Evolutionary conservation across 2,113 vertebrate species (phyloP).

Genomic region (Ceuthmochares aereus): DNA sequence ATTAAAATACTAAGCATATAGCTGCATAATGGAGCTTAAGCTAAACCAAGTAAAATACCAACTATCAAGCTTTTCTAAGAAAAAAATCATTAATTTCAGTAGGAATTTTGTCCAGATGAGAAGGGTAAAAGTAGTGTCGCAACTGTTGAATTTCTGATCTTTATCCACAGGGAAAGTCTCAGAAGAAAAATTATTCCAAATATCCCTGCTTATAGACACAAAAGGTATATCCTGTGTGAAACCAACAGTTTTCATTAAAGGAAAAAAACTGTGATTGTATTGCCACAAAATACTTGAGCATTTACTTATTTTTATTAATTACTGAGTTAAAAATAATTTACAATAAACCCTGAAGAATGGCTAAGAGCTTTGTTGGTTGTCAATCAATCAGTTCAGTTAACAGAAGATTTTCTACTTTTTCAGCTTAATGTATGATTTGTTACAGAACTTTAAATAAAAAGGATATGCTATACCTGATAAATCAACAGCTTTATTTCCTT

Average conservation of each 20-base stretch:
- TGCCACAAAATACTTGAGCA: neutral
- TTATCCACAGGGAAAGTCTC: neutral
- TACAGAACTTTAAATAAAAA: neutral
- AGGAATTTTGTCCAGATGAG: neutral
- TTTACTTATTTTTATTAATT: neutral
- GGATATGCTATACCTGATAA: neutral
- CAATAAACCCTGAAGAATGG: neutral
- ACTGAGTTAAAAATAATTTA: neutral
- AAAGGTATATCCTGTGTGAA: neutral
- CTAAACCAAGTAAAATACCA: neutral
- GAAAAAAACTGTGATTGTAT: neutral
- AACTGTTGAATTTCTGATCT: neutral
- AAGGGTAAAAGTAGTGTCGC: neutral
- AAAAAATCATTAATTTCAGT: neutral
- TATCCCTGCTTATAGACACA: neutral
- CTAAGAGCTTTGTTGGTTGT: constrained; percentile 3
- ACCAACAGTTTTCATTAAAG: neutral
- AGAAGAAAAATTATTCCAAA: neutral
- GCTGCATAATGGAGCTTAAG: too few species aligned
- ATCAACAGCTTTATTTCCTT: neutral
- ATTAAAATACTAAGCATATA: neutral
- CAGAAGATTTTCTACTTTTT: neutral
- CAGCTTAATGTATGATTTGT: neutral
- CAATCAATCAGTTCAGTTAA: neutral
- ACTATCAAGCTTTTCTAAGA: neutral